Percentiles rank a stretch among this genome's conserved stretches.
Evolutionary conservation across 2,113 vertebrate species (phyloP).

Genomic region (Charina bottae): DNA sequence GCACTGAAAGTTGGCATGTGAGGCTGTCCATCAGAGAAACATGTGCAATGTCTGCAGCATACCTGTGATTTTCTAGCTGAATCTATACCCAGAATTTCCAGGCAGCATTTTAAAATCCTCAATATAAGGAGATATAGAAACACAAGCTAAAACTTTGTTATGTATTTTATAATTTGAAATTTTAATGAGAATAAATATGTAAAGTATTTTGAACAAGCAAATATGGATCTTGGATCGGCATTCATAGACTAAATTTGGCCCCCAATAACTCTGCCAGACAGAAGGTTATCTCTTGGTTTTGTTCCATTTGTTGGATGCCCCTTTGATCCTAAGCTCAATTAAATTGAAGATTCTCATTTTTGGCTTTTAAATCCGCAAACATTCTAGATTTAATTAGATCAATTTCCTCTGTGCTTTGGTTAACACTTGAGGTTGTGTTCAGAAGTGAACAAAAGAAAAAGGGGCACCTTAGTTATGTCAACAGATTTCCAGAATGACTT

Average conservation of each 20-base stretch:
- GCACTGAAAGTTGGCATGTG: background rate
- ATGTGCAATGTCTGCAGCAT: background rate
- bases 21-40: background rate
- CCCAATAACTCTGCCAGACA: background rate
- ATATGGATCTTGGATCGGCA: background rate
- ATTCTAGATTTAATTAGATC: background rate
- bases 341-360: background rate
- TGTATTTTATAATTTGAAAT: background rate
- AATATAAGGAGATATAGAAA: background rate
- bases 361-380: background rate
- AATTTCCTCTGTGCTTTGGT: background rate
- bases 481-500: background rate
- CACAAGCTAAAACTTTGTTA: background rate
- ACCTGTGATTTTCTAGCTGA: background rate
- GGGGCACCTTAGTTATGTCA: background rate
- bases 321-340: background rate
- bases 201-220: background rate
- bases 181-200: background rate
- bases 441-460: background rate
- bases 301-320: background rate
- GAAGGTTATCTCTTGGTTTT: background rate
- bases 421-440: background rate
- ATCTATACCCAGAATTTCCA: background rate
- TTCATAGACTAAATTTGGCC: background rate
- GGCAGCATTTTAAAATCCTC: background rate